Evolutionary conservation across 2,797 vertebrate species (phyloP).

Genomic region (Scolopax rusticola): DNA sequence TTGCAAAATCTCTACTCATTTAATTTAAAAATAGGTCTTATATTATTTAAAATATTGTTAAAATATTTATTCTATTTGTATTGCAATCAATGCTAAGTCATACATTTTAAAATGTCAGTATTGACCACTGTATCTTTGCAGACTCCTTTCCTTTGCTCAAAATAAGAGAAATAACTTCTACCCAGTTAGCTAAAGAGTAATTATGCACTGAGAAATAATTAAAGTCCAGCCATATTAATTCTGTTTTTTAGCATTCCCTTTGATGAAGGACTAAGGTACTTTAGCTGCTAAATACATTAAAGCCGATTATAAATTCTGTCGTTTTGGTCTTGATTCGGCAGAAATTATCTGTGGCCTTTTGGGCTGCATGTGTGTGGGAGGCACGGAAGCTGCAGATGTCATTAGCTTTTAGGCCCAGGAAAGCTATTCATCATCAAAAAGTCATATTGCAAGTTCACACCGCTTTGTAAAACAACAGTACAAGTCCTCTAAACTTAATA

Average conservation of each 20-base stretch:
- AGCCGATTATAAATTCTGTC: conserved; percentile 76
- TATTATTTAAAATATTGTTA: conserved; percentile 62
- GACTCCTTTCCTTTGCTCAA: neutral
- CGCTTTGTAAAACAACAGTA: conserved; percentile 24
- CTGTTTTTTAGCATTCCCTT: conserved; percentile 72
- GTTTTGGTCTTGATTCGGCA: conserved; percentile 62
- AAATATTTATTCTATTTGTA: conserved; percentile 30
- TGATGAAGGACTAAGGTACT: conserved; percentile 77
- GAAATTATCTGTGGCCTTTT: conserved; percentile 69
- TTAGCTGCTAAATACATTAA: conserved; percentile 74
- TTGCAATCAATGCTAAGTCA: neutral
- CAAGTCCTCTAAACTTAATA: conserved; percentile 21
- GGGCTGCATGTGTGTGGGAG: conserved; percentile 23
- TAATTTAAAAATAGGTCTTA: conserved; percentile 13
- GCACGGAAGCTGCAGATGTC: conserved; percentile 21
- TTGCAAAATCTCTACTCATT: neutral
- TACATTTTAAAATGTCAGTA: neutral
- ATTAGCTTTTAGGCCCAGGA: conserved; percentile 41
- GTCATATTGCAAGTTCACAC: conserved; percentile 3
- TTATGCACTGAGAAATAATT: conserved; percentile 75
- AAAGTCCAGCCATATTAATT: conserved; percentile 67
- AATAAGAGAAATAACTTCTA: conserved; percentile 33
- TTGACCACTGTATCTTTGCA: neutral
- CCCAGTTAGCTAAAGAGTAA: conserved; percentile 69
- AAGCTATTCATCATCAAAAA: conserved; percentile 29